phyloP scores from a whole-genome alignment of 2,797 vertebrate species.

The Xenentodon cancila region DNA sequence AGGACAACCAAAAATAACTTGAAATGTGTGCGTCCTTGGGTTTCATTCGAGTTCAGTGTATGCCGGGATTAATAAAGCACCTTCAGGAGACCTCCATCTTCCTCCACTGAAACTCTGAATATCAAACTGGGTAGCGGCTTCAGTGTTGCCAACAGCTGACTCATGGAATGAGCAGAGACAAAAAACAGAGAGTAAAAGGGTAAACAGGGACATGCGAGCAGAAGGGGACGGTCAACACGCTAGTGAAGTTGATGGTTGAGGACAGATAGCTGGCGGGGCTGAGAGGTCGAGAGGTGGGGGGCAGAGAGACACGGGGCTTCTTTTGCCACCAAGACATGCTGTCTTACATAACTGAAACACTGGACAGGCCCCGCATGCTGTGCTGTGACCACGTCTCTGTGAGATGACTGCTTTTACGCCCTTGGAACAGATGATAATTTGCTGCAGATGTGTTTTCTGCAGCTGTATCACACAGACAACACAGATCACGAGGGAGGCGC shows the following conservation, averaged over 20 bases:
- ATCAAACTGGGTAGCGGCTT: conserved; percentile 15
- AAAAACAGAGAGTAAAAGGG: not conserved
- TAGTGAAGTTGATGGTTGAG: conserved; percentile 23
- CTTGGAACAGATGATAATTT: conserved; percentile 10
- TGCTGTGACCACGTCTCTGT: conserved; percentile 9
- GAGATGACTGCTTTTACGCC: conserved; percentile 10
- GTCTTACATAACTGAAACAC: conserved; percentile 49
- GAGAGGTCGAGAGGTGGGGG: not conserved
- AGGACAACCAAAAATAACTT: not conserved
- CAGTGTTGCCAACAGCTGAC: conserved; percentile 25
- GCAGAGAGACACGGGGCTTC: conserved; percentile 24
- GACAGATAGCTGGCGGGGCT: conserved; percentile 7
- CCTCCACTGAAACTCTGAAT: not conserved
- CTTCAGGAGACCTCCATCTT: conserved; percentile 6
- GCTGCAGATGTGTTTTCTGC: conserved; percentile 19
- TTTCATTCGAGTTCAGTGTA: not conserved
- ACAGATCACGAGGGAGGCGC: not conserved
- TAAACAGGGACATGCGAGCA: not conserved
- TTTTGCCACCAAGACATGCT: conserved; percentile 42
- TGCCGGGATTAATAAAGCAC: conserved; percentile 10
- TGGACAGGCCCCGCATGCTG: conserved; percentile 28
- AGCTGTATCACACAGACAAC: not conserved
- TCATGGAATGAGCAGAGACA: conserved; percentile 14
- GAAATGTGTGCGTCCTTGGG: not conserved
- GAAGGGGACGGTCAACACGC: not conserved